Base-by-base conservation (phyloP, 2,797 vertebrate genomes). In the Acanthurus lineatus region DNA sequence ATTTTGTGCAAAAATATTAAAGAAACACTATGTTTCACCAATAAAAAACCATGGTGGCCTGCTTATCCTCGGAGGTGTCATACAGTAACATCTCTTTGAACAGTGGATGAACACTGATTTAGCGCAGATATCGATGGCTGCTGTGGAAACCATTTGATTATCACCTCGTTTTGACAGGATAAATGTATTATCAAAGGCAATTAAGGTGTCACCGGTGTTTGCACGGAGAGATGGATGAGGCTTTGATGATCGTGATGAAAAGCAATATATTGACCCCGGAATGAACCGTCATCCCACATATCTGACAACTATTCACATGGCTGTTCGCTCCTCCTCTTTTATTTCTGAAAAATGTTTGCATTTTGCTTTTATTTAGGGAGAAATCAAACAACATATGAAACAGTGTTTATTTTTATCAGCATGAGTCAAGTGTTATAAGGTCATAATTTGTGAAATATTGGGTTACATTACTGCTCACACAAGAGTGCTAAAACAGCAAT, bases 181-280 rank as follows among this genome's bases (percentile, higher is more conserved):
- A 88, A 92, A 93, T 93, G 93, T 86, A 92, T 93, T 93, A 94
- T 94, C 89, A 84, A 75, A 90, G 88, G 87, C 93, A 94, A 94
- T 94, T 93, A 93, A 91, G 82, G 90, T 92, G 90, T 89, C 93
- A 79, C 57, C 66, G 44, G 80, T 86, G 89, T 92, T 92, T 92
- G 84, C 76, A 40, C 74, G 32, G 56, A 56, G 86, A 94, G 93
- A 95, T 92, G 83, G 92, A 94, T 94, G 92, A 83, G 52, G 51
- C 90, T 94, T 92, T 89, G 89, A 94, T 93, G 91, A 93, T 88
- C 83, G 83, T 84, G 88, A 91, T 90, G 89, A 89, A 89, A 91
- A 84, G 89, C 89, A 77, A 90, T 88, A 91, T 85, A 90, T 88
- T 93, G 93, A 94, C 91, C 91, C 89, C 48, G 9, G 73, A 79